Base-by-base conservation (phyloP, 2,113 vertebrate genomes). In the Typhlomys cinereus region DNA sequence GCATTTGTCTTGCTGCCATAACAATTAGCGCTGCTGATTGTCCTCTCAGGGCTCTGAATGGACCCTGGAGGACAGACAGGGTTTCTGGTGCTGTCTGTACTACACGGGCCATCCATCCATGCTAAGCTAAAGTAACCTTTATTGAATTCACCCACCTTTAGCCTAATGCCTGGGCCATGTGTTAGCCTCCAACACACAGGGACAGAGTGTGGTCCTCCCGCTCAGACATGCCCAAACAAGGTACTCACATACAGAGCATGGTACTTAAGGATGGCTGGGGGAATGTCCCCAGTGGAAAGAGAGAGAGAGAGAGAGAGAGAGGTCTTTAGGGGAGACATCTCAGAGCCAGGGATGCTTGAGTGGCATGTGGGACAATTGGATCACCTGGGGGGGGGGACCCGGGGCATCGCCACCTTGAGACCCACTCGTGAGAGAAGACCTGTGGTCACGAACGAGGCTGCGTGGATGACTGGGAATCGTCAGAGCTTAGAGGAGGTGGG, bases 401-500 rank as follows among this genome's bases (percentile, higher is more conserved):
- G 36, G 54, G 21, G 54, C 7, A 21, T 23, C 11, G 15, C 41
- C 59, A 11, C 21, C 1, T 2, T 34, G 34, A 66, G 46, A 11
- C 20, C 0, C 27, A 46, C 61, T 9, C 34, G 3, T 23, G 3
- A 50, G 11, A 18, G 52, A 54, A 78, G 46, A 29, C 10, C 62
- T 25, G 29, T 36, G 48, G 66, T 52, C 4, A 6, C 0, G 21
- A 59, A 6, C 0, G 21, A 59, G 17, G 14, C 5, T 29, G 12
- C 18, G 1, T 4, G 11, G n/a, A 34, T 27, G 4, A 31, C 18
- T 71, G 39, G n/a, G 20, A 5, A 27, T 44, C 36, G 31, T 59
- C 50, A 23, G 36, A 23, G 2, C 70, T 7, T 18, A 10, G 46
- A 48, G 31, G 66, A n/a, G n/a, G n/a, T n/a, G n/a, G n/a, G n/a